Base-by-base conservation (phyloP, 2,888 invertebrate species). In the Apotomis betuletana region DNA sequence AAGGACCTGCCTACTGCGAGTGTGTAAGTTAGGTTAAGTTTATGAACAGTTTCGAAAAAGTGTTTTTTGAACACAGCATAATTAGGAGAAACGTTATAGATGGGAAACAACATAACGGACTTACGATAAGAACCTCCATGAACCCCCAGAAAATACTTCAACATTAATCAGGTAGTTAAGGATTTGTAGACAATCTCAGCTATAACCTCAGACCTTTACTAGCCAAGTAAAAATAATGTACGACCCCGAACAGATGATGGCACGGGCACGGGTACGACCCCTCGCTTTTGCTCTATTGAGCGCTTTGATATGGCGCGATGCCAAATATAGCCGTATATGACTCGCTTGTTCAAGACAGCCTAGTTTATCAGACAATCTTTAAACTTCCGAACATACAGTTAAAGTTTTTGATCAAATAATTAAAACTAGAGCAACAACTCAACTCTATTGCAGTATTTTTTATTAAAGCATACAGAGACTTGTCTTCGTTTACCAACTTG, bases 261-360 rank as follows among this genome's bases (percentile, higher is more conserved):
- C 46, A 57, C 27, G 44, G 6, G 44, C 44, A 27, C 27, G 41
- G 41, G 9, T n/a, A 15, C 55, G 46, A 57, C 55, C 65, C 65
- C 65, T 65, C 65, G 65, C 65, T 65, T 57, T 65, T 65, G 65
- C 68, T 54, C 60, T 69, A 61, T 69, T 61, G 44, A 46, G 57
- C 71, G 49, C 61, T 41, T 52, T 49, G 51, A 71, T 71, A 62
- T 71, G 71, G 71, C 57, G 51, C 44, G 51, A 15, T 44, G 71
- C 71, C 71, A 67, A 71, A 61, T 65, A 65, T 65, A 65, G 65
- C 65, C 49, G 46, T 27, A 46, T 46, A 46, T 55, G 44, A 65
- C 55, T n/a, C 36, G 65, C 55, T 44, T 46, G n/a, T 36, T 36
- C 55, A 13, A 57, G 65, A 65, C 57, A 57, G 65, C 58, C 12